These are phyloP conservation scores for Porites lutea DNA, from an alignment of 64 coral and sea anemone genomes.

Conservation along the genomic window DNA sequence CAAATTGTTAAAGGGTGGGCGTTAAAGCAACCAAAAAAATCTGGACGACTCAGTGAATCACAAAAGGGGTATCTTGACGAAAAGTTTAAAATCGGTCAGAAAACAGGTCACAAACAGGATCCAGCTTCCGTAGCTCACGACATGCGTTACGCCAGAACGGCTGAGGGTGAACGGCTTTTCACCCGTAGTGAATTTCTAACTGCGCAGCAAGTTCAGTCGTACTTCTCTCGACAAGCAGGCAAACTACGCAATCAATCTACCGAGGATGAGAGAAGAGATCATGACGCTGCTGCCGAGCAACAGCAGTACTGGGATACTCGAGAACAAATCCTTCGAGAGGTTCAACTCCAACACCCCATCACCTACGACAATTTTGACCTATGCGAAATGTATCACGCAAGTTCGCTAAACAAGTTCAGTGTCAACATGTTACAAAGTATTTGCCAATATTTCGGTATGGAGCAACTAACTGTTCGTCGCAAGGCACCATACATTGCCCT, in stretches of 20 bases:
- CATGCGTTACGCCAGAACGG: constrained; percentile 31
- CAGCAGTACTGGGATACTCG: constrained; percentile 5
- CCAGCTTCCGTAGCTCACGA: constrained; percentile 12
- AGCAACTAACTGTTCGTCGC: neutral
- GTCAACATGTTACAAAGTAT: neutral
- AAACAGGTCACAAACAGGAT: constrained; percentile 34
- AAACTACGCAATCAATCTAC: neutral
- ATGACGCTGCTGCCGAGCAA: neutral
- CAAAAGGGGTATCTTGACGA: constrained; percentile 48
- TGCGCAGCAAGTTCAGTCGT: neutral
- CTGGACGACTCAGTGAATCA: constrained; percentile 6
- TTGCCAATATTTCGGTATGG: neutral
- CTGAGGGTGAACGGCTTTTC: neutral
- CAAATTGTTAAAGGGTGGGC: constrained; percentile 11
- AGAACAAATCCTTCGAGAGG: neutral
- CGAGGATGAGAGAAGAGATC: neutral
- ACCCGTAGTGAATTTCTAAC: too few relatives aligned
- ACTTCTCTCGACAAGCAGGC: neutral
- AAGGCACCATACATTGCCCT: neutral
- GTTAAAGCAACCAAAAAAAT: constrained; percentile 14
- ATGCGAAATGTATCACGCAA: neutral
- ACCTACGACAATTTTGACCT: neutral
- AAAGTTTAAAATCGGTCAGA: constrained; percentile 37
- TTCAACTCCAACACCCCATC: constrained; percentile 2
- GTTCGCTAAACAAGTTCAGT: neutral